These are phyloP conservation scores for Terrapene triunguis DNA, from an alignment of 2,113 vertebrate genomes.

Conservation along the genomic window DNA sequence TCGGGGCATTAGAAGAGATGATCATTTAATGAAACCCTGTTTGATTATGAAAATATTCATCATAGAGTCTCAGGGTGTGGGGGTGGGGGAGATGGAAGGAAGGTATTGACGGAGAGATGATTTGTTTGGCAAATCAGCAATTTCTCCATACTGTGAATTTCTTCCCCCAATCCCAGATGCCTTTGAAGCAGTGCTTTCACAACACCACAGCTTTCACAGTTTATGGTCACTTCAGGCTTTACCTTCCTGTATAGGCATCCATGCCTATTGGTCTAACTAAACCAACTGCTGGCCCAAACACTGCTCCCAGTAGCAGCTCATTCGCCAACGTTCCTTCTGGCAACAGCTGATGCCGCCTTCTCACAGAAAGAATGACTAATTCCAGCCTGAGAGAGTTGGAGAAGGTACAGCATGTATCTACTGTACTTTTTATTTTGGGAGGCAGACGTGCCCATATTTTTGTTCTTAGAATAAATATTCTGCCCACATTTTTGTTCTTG, in stretches of 20 bases:
- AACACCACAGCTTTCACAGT: not conserved
- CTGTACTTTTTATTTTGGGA: conserved; percentile 70
- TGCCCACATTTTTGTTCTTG: conserved; percentile 70
- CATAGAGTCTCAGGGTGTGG: not conserved
- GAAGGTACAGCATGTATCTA: conserved; percentile 12
- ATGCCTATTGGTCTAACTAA: conserved; percentile 14
- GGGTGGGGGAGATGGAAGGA: not conserved
- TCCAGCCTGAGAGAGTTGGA: conserved; percentile 59
- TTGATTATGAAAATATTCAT: conserved; percentile 58
- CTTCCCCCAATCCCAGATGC: conserved; percentile 12
- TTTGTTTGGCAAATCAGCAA: conserved; percentile 57
- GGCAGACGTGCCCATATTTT: conserved; percentile 66
- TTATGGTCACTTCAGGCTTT: not conserved
- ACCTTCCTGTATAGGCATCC: not conserved
- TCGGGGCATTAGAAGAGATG: conserved; percentile 7
- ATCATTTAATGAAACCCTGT: conserved; percentile 2
- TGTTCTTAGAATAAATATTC: conserved; percentile 74
- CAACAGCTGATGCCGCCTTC: conserved; percentile 69
- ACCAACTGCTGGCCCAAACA: not conserved
- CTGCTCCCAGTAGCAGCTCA: not conserved
- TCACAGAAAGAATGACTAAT: conserved; percentile 70
- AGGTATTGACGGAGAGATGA: conserved; percentile 41
- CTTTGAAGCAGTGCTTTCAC: not conserved
- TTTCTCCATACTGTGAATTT: conserved; percentile 22
- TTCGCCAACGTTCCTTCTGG: conserved; percentile 30